Base-by-base conservation (phyloP, 2,888 invertebrate genomes). In the Anticlea derivata region DNA sequence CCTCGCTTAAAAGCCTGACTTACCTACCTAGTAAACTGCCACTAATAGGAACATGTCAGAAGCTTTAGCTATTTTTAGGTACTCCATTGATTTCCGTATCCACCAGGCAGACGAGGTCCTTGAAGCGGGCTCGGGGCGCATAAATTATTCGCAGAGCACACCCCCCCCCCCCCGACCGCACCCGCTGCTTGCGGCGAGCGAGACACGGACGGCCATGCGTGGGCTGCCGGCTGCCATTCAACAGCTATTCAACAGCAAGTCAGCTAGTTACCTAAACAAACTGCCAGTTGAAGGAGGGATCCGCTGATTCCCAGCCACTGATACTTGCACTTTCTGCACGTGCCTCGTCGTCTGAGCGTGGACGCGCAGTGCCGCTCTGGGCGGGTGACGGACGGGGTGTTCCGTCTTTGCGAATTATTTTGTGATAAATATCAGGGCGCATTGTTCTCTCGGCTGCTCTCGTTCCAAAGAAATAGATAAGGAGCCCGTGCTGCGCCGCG, bases 71-170 rank as follows among this genome's bases (percentile, higher is more conserved):
- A 61, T 58, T 54, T 60, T 56, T 50, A n/a, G n/a, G n/a, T n/a
- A 52, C 51, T 48, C 44, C 60, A 66, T 64, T 60, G 61, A 63
- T 61, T 63, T 51, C 33, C 37, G 17, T 39, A 30, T 30, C 27
- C 34, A 17, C 17, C 23, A 17, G 22, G 6, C 51, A 39, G 30
- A 29, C 39, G 17, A 12, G 5, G 60, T 52, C 62, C 61, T 66
- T 57, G 60, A 57, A 53, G 11, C 30, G 10, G 22, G 11, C 26
- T 24, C 35, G 22, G 6, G 6, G 29, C 57, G 31, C 39, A 52
- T 65, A 47, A 63, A 66, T 66, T 50, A 66, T 66, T 65, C 41
- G 60, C 47, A 13, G 33, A 38, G 41, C 22, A 41, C 49, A 43
- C 43, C 49, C 41, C n/a, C n/a, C n/a, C n/a, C 27, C 35, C 22